phyloP scores from a whole-genome alignment of 2,113 vertebrate genomes.

The Morone saxatilis region DNA sequence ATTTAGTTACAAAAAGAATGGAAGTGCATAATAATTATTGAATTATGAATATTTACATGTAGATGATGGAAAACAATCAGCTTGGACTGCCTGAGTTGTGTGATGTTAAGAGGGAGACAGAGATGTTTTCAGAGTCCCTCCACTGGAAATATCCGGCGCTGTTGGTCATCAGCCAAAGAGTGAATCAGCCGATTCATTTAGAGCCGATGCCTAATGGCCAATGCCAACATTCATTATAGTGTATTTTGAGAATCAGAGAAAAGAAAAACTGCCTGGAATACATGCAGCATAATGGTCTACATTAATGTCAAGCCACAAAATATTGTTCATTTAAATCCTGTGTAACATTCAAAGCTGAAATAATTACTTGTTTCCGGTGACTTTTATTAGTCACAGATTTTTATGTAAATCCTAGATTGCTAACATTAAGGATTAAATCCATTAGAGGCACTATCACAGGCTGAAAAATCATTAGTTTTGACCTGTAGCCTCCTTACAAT shows the following conservation, averaged over 20 bases:
- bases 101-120: conserved; percentile 4
- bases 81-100: not conserved
- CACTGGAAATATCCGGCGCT: conserved; percentile 19
- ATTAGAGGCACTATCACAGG: not conserved
- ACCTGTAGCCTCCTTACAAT: conserved; percentile 8
- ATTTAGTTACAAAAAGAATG: not conserved
- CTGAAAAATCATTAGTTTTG: not conserved
- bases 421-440: not conserved
- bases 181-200: conserved; percentile 43
- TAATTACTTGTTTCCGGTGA: not conserved
- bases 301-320: conserved; percentile 14
- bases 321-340: not conserved
- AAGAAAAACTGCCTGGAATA: conserved; percentile 13
- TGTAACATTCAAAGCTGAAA: not conserved
- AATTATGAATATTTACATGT: not conserved
- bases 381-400: not conserved
- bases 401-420: not conserved
- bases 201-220: conserved; percentile 24
- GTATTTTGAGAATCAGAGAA: conserved; percentile 22
- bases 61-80: not conserved
- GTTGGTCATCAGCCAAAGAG: conserved; percentile 47
- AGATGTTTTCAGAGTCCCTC: conserved; percentile 24
- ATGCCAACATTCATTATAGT: conserved; percentile 40
- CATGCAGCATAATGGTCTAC: conserved; percentile 14
- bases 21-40: not conserved